These are phyloP conservation scores for Pygoscelis antarcticus DNA, from an alignment of 2,113 vertebrate genomes.

Conservation along the genomic window DNA sequence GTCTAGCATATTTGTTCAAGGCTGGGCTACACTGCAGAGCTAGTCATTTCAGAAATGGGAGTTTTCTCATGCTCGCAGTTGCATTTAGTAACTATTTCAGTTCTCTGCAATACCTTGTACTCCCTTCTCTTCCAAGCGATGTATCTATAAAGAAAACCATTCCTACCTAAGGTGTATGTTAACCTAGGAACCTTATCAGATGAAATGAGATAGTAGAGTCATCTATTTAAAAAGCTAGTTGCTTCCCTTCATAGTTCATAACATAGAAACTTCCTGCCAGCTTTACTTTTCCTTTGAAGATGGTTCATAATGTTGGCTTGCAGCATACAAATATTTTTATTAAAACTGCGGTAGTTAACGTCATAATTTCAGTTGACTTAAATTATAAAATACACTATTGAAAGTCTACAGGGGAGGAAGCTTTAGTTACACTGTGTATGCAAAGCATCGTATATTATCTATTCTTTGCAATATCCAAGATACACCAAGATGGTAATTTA, in stretches of 20 bases:
- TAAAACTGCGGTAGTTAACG: slow-evolving; percentile 36
- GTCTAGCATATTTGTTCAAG: not conserved
- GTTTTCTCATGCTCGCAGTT: not conserved
- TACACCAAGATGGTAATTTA: not conserved
- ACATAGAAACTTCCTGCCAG: slow-evolving; percentile 22
- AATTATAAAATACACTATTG: slow-evolving; percentile 47
- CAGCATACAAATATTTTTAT: slow-evolving; percentile 58
- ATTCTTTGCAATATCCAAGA: not conserved
- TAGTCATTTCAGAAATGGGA: not conserved
- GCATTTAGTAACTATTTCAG: not conserved
- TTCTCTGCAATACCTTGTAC: not conserved
- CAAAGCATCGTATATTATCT: slow-evolving; percentile 32
- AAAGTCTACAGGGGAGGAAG: slow-evolving; percentile 25
- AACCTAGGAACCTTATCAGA: not conserved
- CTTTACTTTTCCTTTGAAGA: slow-evolving; percentile 52
- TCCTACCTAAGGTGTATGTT: not conserved
- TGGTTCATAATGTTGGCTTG: slow-evolving; percentile 20
- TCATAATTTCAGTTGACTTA: slow-evolving; percentile 63
- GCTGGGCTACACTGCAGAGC: not conserved
- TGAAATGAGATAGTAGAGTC: slow-evolving; percentile 7
- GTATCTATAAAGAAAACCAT: not conserved
- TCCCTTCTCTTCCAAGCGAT: not conserved
- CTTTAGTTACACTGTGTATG: slow-evolving; percentile 28
- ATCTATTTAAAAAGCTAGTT: slow-evolving; percentile 4
- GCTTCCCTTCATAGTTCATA: not conserved